phyloP scores from a whole-genome alignment of 2,113 vertebrate species.

The Cyprinodon brontotheroides region DNA sequence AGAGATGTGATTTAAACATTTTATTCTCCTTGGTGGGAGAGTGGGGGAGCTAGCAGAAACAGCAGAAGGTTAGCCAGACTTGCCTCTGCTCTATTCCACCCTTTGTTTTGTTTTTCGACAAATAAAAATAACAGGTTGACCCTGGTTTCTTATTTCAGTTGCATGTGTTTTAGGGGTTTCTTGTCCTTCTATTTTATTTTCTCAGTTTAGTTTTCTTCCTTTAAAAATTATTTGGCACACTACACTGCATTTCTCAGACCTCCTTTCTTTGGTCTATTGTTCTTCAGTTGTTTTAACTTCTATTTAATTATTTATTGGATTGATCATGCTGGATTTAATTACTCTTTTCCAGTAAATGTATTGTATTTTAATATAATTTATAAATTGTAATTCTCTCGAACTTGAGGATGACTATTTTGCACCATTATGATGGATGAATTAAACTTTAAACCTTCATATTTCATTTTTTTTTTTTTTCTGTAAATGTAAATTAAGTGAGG shows the following conservation, averaged over 20 bases:
- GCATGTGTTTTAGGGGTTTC: neutral
- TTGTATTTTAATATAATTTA: too few relatives aligned
- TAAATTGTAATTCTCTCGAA: too few relatives aligned
- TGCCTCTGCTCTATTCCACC: conserved; percentile 7
- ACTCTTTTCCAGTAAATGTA: neutral
- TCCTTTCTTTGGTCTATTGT: neutral
- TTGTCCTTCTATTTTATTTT: neutral
- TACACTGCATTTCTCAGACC: conserved; percentile 4
- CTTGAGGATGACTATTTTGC: too few relatives aligned
- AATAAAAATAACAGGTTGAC: conserved; percentile 13
- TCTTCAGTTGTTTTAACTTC: neutral
- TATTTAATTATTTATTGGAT: neutral
- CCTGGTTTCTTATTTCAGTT: conserved; percentile 2
- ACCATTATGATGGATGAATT: too few relatives aligned
- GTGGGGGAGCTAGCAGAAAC: conserved; percentile 22
- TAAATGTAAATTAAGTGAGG: too few relatives aligned
- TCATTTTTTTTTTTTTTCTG: too few relatives aligned
- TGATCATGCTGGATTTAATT: neutral
- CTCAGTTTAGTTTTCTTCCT: neutral
- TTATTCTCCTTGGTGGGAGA: conserved; percentile 46
- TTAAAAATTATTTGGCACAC: conserved; percentile 9
- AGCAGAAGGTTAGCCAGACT: conserved; percentile 3
- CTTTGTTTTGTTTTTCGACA: neutral
- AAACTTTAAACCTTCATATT: too few relatives aligned
- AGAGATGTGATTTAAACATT: conserved; percentile 65